Evolutionary conservation across 2,797 vertebrate genomes (phyloP).

Genomic region (Fundulus diaphanus): DNA sequence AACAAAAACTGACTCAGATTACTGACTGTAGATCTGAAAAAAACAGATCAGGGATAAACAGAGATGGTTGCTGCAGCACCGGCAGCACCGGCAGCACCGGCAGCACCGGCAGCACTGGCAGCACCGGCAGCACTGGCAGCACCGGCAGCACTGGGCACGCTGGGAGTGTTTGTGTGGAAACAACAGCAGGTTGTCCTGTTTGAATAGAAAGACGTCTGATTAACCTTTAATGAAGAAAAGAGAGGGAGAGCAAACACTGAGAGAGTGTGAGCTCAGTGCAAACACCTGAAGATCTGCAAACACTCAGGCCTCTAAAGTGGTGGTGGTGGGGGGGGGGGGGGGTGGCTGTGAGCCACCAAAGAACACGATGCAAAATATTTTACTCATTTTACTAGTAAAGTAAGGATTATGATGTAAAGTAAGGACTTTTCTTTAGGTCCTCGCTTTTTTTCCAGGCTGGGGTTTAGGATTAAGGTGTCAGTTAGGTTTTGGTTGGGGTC

Average conservation of each 20-base stretch:
- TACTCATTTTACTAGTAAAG: no score
- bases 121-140: background rate
- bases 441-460: no score
- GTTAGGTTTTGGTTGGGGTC: no score
- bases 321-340: background rate
- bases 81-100: no score
- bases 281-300: background rate
- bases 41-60: background rate
- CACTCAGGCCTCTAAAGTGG: background rate
- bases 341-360: no score
- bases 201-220: slow-evolving; percentile 39
- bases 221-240: slow-evolving; percentile 58
- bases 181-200: slow-evolving; percentile 44
- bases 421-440: no score
- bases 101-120: no score
- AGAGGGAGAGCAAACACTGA: slow-evolving; percentile 17
- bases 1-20: background rate
- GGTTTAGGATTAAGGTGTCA: no score
- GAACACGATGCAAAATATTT: no score
- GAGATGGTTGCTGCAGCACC: no score
- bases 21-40: background rate
- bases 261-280: background rate
- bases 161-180: slow-evolving; percentile 31
- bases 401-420: no score
- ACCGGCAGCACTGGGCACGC: background rate